Conservation (phyloP, 1,140 invertebrate species). For the Brachionus rotundiformis region DNA sequence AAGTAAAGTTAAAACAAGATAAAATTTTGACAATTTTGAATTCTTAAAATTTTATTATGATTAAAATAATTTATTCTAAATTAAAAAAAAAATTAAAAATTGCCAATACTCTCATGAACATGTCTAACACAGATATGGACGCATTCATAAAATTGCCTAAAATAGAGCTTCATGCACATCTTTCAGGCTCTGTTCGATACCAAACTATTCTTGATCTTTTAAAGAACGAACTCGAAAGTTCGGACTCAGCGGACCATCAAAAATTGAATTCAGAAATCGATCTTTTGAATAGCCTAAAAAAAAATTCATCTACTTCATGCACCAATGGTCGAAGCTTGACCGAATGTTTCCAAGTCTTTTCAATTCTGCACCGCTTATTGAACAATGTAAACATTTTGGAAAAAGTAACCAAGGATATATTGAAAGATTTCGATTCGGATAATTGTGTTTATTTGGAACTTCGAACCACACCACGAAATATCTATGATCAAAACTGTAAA, state of each 20-base stretch:
- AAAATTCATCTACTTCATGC: background rate
- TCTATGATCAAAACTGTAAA: background rate
- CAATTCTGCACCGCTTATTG: constrained; percentile 11
- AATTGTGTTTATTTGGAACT: constrained; percentile 38
- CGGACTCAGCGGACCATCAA: background rate
- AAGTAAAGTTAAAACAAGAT: too few relatives aligned
- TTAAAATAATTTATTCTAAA: background rate
- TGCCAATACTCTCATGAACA: background rate
- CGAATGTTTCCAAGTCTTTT: constrained; percentile 48
- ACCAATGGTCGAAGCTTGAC: constrained; percentile 20
- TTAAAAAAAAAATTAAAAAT: background rate
- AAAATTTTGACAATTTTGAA: background rate
- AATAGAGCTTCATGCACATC: constrained; percentile 50
- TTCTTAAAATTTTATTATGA: background rate
- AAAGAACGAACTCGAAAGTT: background rate
- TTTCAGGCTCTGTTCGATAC: constrained; percentile 38
- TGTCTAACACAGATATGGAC: background rate
- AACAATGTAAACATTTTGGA: constrained; percentile 15
- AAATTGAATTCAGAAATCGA: constrained; percentile 5
- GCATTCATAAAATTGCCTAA: background rate
- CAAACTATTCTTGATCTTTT: constrained; percentile 9
- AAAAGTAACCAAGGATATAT: constrained; percentile 25
- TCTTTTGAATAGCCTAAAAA: background rate
- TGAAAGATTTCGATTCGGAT: constrained; percentile 40
- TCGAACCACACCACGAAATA: constrained; percentile 25